phyloP scores from a whole-genome alignment of 1,140 invertebrate species.

The Heterodera carotae region DNA sequence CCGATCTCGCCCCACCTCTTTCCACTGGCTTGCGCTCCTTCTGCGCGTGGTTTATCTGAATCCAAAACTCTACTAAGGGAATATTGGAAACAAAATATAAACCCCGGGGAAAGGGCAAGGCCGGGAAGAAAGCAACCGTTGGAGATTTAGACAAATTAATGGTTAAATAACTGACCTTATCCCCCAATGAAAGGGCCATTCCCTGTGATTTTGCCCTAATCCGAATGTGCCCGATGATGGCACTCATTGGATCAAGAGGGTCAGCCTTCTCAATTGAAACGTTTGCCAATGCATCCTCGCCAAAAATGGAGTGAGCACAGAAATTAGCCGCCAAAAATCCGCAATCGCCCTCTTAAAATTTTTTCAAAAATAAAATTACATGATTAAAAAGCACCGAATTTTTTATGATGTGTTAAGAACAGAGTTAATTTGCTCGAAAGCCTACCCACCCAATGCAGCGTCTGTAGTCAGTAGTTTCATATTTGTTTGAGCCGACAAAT shows the following conservation, averaged over 20 bases:
- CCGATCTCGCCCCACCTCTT: slow-evolving; percentile 3
- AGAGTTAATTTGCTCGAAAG: too few relatives aligned
- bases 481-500: slow-evolving; percentile 90
- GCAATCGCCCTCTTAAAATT: slow-evolving; percentile 77
- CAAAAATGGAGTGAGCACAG: slow-evolving; percentile 97
- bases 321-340: slow-evolving; percentile 99
- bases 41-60: slow-evolving; percentile 44
- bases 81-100: too few relatives aligned
- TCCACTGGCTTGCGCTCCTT: slow-evolving; percentile 36
- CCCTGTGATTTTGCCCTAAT: slow-evolving; percentile 95
- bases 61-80: neutral
- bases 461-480: slow-evolving; percentile 97
- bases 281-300: slow-evolving; percentile 97
- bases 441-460: slow-evolving; percentile 53
- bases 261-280: slow-evolving; percentile 90
- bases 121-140: too few relatives aligned
- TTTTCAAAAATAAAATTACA: slow-evolving; percentile 23
- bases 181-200: slow-evolving; percentile 62
- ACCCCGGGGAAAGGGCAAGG: too few relatives aligned
- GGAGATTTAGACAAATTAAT: too few relatives aligned
- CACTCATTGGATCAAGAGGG: slow-evolving; percentile 76
- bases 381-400: slow-evolving; percentile 10
- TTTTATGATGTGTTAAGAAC: too few relatives aligned
- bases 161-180: slow-evolving; percentile 46
- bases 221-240: slow-evolving; percentile 91